Conservation (phyloP, 2,888 invertebrate genomes). For the Chymomyza procnemis region DNA sequence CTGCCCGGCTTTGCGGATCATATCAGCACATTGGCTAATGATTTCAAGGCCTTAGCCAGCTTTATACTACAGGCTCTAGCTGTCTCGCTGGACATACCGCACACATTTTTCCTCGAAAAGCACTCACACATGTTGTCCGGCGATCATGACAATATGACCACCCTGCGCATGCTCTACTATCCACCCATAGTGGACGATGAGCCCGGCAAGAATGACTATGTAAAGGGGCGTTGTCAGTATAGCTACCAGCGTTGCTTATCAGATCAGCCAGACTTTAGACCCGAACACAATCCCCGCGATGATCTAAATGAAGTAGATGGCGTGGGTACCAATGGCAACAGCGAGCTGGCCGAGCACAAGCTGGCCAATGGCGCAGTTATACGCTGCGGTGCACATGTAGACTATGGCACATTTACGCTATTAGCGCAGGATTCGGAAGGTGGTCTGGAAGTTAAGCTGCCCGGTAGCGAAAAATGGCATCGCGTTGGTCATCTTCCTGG, state of each 20-base stretch:
- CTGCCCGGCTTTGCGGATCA: constrained; percentile 84
- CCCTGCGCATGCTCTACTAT: constrained; percentile 86
- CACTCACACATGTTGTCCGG: constrained; percentile 84
- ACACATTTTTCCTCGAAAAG: constrained; percentile 82
- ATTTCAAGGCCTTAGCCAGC: constrained; percentile 84
- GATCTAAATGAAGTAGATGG: constrained; percentile 63
- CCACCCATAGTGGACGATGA: constrained; percentile 84
- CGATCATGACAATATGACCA: constrained; percentile 83
- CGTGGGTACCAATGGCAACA: constrained; percentile 33
- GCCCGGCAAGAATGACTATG: constrained; percentile 80
- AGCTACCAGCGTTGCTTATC: constrained; percentile 78
- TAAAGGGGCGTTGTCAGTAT: constrained; percentile 78
- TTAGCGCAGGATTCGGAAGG: constrained; percentile 87
- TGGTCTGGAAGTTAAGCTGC: constrained; percentile 83
- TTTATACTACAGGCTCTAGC: constrained; percentile 83
- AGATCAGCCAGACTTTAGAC: constrained; percentile 77
- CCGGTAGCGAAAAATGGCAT: constrained; percentile 84
- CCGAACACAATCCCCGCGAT: constrained; percentile 74
- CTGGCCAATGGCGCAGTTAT: constrained; percentile 78
- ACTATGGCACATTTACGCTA: constrained; percentile 87
- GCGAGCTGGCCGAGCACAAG: constrained; percentile 72
- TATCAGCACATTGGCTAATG: constrained; percentile 83
- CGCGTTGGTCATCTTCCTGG: constrained; percentile 87
- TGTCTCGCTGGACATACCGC: constrained; percentile 82
- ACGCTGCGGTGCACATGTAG: constrained; percentile 86